Evolutionary conservation across 2,797 vertebrate genomes (phyloP).

Genomic region (Takifugu rubripes): DNA sequence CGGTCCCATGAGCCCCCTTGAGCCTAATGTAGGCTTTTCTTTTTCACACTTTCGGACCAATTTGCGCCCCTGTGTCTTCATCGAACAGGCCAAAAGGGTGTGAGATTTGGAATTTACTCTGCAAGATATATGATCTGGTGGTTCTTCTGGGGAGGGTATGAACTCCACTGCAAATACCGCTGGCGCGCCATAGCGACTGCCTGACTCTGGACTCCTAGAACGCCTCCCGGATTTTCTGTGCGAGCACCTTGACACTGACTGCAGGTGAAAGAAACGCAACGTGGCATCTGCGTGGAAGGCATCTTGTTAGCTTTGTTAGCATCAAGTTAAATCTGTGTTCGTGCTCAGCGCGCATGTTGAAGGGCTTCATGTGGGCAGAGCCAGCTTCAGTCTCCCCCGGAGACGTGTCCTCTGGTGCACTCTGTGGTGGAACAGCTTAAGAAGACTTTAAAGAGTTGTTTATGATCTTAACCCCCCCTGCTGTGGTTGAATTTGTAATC

Average conservation of each 20-base stretch:
- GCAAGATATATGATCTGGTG: conserved; percentile 73
- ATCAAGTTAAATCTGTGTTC: conserved; percentile 16
- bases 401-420: conserved; percentile 33
- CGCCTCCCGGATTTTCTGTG: conserved; percentile 38
- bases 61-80: conserved; percentile 80
- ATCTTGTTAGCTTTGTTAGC: conserved; percentile 36
- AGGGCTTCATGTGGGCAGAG: conserved; percentile 1
- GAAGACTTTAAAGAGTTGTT: too few species aligned
- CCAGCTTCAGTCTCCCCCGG: conserved; percentile 12
- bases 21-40: conserved; percentile 83
- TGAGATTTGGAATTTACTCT: conserved; percentile 73
- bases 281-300: conserved; percentile 43
- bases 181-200: conserved; percentile 59
- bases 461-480: too few species aligned
- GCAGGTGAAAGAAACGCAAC: conserved; percentile 46
- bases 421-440: too few species aligned
- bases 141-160: conserved; percentile 58
- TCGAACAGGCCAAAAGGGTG: conserved; percentile 71
- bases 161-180: conserved; percentile 64
- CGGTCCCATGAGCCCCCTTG: conserved; percentile 87
- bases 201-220: conserved; percentile 53
- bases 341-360: conserved; percentile 7
- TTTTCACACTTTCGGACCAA: conserved; percentile 82
- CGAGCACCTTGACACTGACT: conserved; percentile 57
- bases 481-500: too few species aligned